Evolutionary conservation across 2,888 invertebrate species (phyloP).

Genomic region (Operophtera brumata): DNA sequence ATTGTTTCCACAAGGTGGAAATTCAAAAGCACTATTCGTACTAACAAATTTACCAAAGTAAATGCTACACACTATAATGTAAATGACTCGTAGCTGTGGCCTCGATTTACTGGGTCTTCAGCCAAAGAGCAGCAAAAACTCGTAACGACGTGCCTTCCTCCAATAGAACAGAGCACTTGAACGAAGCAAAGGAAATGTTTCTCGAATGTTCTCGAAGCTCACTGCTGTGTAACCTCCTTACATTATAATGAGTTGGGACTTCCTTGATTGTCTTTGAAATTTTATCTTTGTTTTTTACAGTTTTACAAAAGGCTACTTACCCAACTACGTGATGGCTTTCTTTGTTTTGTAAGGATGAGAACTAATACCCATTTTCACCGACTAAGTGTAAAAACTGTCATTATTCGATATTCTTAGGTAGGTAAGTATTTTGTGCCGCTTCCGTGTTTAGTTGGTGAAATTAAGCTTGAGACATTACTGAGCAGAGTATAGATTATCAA

Average conservation of each 20-base stretch:
- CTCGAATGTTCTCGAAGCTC: constrained; percentile 18
- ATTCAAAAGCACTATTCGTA: not conserved
- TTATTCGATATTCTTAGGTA: too few relatives aligned
- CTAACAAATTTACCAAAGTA: constrained; percentile 1
- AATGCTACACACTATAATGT: too few relatives aligned
- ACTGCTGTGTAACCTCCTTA: constrained; percentile 21
- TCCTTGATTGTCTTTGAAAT: constrained; percentile 23
- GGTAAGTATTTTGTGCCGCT: too few relatives aligned
- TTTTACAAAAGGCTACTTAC: constrained; percentile 2
- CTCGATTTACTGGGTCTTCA: not conserved
- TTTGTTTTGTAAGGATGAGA: not conserved
- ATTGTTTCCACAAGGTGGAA: not conserved
- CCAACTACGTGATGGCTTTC: not conserved
- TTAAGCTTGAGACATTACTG: too few relatives aligned
- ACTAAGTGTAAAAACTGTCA: too few relatives aligned
- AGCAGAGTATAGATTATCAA: too few relatives aligned
- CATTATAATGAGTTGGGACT: constrained; percentile 23
- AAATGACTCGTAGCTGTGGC: not conserved
- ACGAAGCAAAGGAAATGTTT: constrained; percentile 19
- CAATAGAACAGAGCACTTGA: constrained; percentile 24
- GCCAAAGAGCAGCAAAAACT: constrained; percentile 22
- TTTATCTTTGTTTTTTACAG: constrained; percentile 8
- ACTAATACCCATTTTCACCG: too few relatives aligned
- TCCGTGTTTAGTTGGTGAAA: too few relatives aligned
- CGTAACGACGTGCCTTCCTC: constrained; percentile 30